Evolutionary conservation across 2,113 vertebrate genomes (phyloP).

Genomic region (Melospiza georgiana): DNA sequence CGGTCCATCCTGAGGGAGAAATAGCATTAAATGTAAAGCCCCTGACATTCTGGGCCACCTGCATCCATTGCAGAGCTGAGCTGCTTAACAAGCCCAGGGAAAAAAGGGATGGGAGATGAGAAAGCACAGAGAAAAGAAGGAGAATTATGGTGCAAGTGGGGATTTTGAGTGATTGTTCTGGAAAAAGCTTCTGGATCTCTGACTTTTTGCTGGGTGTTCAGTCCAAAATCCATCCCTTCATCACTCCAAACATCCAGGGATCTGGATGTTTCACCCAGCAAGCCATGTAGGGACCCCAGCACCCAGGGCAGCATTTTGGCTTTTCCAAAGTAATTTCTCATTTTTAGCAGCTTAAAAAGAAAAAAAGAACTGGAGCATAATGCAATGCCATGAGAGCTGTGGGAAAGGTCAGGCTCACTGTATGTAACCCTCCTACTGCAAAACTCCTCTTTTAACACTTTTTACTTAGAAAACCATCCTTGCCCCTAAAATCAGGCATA

Average conservation of each 20-base stretch:
- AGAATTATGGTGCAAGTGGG: neutral
- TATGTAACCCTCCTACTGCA: too few relatives aligned
- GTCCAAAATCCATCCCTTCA: neutral
- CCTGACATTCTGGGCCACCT: neutral
- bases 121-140: neutral
- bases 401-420: too few relatives aligned
- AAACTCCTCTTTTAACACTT: too few relatives aligned
- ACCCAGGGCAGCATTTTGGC: neutral
- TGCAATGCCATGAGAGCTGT: too few relatives aligned
- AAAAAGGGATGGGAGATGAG: neutral
- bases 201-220: rapidly evolving
- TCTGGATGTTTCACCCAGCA: rapidly evolving
- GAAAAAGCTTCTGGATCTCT: neutral
- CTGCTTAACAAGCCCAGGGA: neutral
- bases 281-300: rapidly evolving
- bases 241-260: neutral
- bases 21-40: neutral
- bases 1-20: neutral
- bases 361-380: neutral
- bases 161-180: neutral
- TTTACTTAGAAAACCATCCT: too few relatives aligned
- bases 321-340: neutral
- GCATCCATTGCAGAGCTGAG: neutral
- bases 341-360: neutral
- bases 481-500: too few relatives aligned